Percentiles rank a stretch among this genome's conserved stretches.
Conservation (phyloP, 2,888 invertebrate species). For the Eupithecia exiguata region DNA sequence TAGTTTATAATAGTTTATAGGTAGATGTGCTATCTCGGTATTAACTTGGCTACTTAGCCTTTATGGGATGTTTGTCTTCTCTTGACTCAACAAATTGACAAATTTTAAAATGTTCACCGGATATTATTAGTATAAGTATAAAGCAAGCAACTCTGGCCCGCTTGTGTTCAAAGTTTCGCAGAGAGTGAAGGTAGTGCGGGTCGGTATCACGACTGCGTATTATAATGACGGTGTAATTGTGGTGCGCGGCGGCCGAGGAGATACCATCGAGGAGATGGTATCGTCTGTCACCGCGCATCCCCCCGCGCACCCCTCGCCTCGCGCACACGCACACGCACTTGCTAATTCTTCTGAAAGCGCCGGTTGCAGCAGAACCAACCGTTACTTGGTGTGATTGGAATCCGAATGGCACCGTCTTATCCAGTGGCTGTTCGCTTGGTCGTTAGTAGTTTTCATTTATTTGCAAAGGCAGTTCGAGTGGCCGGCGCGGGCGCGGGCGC, state of each 20-base stretch:
- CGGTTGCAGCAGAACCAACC: not conserved
- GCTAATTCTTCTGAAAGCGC: not conserved
- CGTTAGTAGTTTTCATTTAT: not conserved
- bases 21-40: no score
- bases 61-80: no score
- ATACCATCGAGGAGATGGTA: slow-evolving; percentile 28
- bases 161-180: not conserved
- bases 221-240: slow-evolving; percentile 31
- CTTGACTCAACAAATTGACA: not conserved
- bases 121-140: not conserved
- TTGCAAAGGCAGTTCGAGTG: not conserved
- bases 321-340: not conserved
- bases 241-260: not conserved
- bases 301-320: not conserved
- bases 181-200: not conserved
- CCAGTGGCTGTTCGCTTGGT: not conserved
- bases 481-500: no score
- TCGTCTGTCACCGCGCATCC: slow-evolving; percentile 25
- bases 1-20: no score
- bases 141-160: not conserved
- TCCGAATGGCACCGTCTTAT: not conserved
- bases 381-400: not conserved
- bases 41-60: no score
- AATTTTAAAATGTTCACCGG: not conserved
- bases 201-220: slow-evolving; percentile 9